Base-by-base conservation (phyloP, 2,797 vertebrate species). In the Ataeniobius toweri region DNA sequence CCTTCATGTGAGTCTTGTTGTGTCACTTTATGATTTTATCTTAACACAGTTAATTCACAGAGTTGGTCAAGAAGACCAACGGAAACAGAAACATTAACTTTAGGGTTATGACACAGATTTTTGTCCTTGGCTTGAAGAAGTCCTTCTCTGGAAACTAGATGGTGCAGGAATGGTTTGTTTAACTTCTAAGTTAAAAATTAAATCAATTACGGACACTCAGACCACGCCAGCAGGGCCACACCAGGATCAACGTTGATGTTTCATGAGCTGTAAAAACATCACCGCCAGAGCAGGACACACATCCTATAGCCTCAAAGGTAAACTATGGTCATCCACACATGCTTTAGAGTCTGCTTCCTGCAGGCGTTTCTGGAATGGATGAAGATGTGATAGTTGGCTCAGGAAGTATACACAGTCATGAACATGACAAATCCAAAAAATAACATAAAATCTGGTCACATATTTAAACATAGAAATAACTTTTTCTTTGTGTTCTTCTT, bases 321-420 rank as follows among this genome's bases (percentile, higher is more conserved):
- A 90, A 91, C 84, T 80, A 50, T 87, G 79, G 73, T 85, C 80
- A 80, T 89, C 83, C 82, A 65, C 82, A 77, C 36, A 80, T 3
- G 26, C 83, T 71, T 79, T 74, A 75, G 58, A 46, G 75, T 81
- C 44, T 77, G 76, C 81, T 84, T 73, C 70, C 80, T 68, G 76
- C 79, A 81, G 77, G 71, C 73, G 24, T 14, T 82, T 74, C 76
- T 56, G 70, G 79, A 74, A 73, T 61, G 26, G 83, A 85, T 71
- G 69, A 81, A 76, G 83, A 92, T 93, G 91, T 94, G 92, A 95
- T 93, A 85, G 61, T 93, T 93, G 92, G 89, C 92, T 92, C 84
- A 75, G 39, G 79, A 88, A 90, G 92, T 86, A 78, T 92, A 91
- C 88, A 88, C 87, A 71, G 86, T 92, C 89, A 84, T 85, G 71